These are phyloP conservation scores for Recurvirostra avosetta DNA, from an alignment of 2,113 vertebrate species.

Conservation along the genomic window DNA sequence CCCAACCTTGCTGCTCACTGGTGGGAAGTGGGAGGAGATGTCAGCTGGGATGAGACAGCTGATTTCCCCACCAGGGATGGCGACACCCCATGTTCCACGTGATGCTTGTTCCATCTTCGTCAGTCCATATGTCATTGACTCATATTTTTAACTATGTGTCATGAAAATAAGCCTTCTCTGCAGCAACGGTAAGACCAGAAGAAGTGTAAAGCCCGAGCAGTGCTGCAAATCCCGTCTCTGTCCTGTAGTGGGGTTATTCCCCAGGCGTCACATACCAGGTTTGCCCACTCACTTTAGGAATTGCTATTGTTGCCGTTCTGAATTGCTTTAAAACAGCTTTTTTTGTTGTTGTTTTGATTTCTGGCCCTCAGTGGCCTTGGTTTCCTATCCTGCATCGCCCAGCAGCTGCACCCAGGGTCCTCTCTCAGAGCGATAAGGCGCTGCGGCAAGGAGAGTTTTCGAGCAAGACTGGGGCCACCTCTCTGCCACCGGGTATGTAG, in stretches of 20 bases:
- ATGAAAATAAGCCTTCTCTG: background rate
- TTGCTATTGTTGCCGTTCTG: background rate
- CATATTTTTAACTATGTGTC: background rate
- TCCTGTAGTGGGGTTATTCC: background rate
- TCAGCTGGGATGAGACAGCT: background rate
- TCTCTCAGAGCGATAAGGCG: background rate
- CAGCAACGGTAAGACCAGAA: background rate
- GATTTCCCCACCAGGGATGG: background rate
- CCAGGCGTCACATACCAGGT: background rate
- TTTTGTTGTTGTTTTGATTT: background rate
- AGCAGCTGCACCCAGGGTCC: background rate
- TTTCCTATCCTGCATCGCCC: background rate
- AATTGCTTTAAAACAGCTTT: background rate
- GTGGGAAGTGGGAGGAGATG: background rate
- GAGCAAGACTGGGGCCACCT: background rate
- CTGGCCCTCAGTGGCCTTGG: background rate
- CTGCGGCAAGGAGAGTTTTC: background rate
- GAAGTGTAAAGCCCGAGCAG: background rate
- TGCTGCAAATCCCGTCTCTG: background rate
- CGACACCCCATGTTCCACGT: background rate
- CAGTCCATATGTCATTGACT: constrained; percentile 28
- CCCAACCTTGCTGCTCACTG: background rate
- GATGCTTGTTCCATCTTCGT: background rate
- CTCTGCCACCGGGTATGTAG: constrained; percentile 41
- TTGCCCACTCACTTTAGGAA: background rate